Conservation (phyloP, 2,888 invertebrate genomes). For the Onchidella celtica region DNA sequence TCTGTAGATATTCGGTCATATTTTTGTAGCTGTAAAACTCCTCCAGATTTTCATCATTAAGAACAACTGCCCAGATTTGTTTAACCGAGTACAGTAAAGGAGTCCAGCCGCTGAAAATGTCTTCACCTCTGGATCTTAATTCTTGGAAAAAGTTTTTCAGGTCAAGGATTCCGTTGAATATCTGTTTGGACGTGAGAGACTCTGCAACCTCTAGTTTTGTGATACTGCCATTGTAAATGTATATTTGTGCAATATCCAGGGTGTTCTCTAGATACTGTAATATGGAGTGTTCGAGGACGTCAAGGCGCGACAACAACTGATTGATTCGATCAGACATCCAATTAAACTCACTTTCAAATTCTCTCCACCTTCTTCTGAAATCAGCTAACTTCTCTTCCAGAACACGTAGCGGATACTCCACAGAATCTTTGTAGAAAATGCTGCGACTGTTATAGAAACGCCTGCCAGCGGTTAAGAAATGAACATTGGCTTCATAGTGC, state of each 20-base stretch:
- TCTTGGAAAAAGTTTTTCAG: conserved; percentile 64
- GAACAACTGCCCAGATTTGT: conserved; percentile 61
- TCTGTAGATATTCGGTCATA: conserved; percentile 41
- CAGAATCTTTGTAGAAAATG: conserved; percentile 62
- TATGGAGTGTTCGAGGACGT: neutral
- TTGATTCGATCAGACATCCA: conserved; percentile 55
- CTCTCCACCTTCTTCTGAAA: conserved; percentile 53
- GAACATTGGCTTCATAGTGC: conserved; percentile 50
- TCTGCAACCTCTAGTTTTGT: conserved; percentile 58
- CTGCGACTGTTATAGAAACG: conserved; percentile 62
- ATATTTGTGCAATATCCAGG: conserved; percentile 39
- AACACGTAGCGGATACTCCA: conserved; percentile 61
- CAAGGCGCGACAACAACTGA: neutral
- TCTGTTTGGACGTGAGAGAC: conserved; percentile 55
- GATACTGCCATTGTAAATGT: conserved; percentile 51
- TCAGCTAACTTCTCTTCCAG: conserved; percentile 53
- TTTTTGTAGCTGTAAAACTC: conserved; percentile 63
- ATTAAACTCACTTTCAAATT: conserved; percentile 44
- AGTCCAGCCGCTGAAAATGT: conserved; percentile 63
- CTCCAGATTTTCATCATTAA: conserved; percentile 62
- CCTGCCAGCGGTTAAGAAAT: conserved; percentile 58
- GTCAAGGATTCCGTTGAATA: conserved; percentile 54
- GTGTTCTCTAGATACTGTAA: neutral
- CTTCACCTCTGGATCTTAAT: conserved; percentile 64
- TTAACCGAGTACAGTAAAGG: conserved; percentile 50